Conservation (phyloP, 92 coral and sea anemone genomes). For the Epizoanthus illoricatus region DNA sequence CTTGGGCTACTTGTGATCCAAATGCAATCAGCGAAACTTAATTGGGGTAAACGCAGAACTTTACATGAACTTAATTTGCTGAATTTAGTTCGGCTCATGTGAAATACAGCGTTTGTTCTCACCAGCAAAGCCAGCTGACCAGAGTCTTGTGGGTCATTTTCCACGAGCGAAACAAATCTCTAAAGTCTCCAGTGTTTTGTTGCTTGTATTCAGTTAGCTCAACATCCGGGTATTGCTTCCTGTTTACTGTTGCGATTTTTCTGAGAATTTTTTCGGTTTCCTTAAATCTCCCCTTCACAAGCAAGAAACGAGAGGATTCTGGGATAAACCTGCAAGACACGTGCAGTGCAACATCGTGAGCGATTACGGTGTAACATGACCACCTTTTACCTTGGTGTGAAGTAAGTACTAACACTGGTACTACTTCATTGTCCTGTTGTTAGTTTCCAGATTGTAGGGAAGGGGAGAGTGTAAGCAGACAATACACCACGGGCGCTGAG, state of each 20-base stretch:
- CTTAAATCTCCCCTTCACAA: slow-evolving; percentile 47
- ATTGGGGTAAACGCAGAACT: no score
- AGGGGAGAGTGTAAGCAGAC: no score
- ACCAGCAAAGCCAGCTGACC: slow-evolving; percentile 79
- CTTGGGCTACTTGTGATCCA: no score
- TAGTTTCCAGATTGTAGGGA: no score
- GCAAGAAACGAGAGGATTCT: slow-evolving; percentile 64
- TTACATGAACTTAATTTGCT: no score
- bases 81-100: no score
- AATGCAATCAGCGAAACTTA: no score
- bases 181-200: slow-evolving; percentile 43
- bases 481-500: no score
- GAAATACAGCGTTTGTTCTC: not conserved
- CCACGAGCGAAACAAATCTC: slow-evolving; percentile 68
- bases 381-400: no score
- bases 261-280: slow-evolving; percentile 50
- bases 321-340: slow-evolving; percentile 55
- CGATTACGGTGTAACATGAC: no score
- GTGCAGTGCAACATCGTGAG: not conserved
- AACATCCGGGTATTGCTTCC: slow-evolving; percentile 45
- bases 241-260: slow-evolving; percentile 60
- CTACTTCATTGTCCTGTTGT: no score
- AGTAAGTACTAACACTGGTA: no score
- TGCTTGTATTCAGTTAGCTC: slow-evolving; percentile 41
- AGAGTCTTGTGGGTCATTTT: slow-evolving; percentile 60